Percentiles rank a stretch among this genome's conserved stretches.
phyloP scores from a whole-genome alignment of 2,797 vertebrate genomes.

The Aplochiton taeniatus region DNA sequence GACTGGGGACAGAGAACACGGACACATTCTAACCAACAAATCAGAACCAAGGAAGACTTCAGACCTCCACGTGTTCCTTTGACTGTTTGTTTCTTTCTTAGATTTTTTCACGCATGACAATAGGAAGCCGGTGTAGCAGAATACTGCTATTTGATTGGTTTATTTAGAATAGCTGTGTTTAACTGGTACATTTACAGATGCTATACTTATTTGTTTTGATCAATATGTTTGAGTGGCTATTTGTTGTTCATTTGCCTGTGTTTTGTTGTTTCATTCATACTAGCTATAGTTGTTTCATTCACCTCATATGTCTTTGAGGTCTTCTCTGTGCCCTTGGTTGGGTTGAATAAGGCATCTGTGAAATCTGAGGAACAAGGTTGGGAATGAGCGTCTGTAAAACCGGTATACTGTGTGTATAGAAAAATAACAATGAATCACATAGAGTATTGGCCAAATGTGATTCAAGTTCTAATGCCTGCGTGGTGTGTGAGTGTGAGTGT shows the following conservation, averaged over 20 bases:
- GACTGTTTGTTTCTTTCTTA: too few relatives aligned
- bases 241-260: too few relatives aligned
- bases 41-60: conserved; percentile 34
- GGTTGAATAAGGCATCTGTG: conserved; percentile 93
- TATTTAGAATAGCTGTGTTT: too few relatives aligned
- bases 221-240: too few relatives aligned
- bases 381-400: conserved; percentile 13
- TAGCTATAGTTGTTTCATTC: conserved; percentile 22
- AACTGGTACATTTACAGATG: too few relatives aligned
- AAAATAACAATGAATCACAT: neutral
- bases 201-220: too few relatives aligned
- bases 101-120: too few relatives aligned
- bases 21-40: conserved; percentile 35
- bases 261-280: too few relatives aligned
- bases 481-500: too few relatives aligned
- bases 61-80: conserved; percentile 23
- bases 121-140: too few relatives aligned
- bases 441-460: neutral
- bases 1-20: conserved; percentile 57
- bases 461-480: neutral
- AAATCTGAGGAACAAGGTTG: conserved; percentile 79
- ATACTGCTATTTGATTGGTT: too few relatives aligned
- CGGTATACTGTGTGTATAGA: neutral
- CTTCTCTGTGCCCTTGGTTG: conserved; percentile 82
- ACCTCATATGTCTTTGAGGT: conserved; percentile 74